These are phyloP conservation scores for Hirundo rustica DNA, from an alignment of 2,797 vertebrate genomes.

Conservation along the genomic window DNA sequence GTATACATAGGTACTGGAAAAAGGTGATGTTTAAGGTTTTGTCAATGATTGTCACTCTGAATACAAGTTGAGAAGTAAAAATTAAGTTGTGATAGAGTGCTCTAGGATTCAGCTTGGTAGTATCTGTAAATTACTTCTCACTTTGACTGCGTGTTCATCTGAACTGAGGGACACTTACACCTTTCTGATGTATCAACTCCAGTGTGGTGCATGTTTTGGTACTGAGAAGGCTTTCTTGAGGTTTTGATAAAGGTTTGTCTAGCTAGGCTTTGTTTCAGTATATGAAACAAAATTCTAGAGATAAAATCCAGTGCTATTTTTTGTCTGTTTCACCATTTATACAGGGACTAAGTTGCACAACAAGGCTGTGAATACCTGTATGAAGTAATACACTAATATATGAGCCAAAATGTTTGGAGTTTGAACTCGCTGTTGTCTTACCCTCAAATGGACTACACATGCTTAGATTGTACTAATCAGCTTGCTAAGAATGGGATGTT, in stretches of 20 bases:
- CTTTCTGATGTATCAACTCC: neutral
- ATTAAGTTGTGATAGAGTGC: neutral
- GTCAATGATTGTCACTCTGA: neutral
- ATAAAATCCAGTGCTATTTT: neutral
- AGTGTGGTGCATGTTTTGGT: neutral
- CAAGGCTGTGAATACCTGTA: neutral
- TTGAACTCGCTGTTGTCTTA: neutral
- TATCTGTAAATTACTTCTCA: neutral
- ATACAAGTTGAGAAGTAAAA: neutral
- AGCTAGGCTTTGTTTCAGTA: neutral
- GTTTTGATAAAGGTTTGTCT: neutral
- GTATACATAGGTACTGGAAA: neutral
- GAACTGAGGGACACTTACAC: neutral
- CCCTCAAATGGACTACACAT: neutral
- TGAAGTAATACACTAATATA: neutral
- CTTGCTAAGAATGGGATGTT: neutral
- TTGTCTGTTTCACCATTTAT: neutral
- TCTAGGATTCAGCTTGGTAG: neutral
- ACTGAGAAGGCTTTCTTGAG: neutral
- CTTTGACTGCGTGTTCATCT: neutral
- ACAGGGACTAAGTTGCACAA: neutral
- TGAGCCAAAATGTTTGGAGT: neutral
- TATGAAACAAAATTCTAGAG: neutral
- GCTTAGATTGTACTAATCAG: neutral
- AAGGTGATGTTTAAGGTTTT: neutral